Evolutionary conservation across 1,140 invertebrate species (phyloP).

Genomic region (Dryas iulia): DNA sequence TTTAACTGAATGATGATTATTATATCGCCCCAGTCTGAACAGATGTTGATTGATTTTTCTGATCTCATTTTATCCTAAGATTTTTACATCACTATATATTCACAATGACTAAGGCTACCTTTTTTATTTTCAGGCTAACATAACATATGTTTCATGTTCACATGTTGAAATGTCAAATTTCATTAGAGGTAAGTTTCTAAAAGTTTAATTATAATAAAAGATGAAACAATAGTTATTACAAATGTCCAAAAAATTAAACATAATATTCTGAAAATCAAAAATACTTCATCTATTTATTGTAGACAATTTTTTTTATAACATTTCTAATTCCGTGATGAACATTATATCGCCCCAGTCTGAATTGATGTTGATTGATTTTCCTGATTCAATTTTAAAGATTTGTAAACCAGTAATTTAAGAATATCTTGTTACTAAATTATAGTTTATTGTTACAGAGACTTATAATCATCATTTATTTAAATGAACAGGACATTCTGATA

Average conservation of each 20-base stretch:
- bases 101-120: not conserved
- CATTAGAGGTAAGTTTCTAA: not conserved
- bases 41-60: conserved; percentile 26
- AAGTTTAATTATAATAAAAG: too few species aligned
- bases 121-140: not conserved
- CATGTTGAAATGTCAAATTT: not conserved
- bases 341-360: conserved; percentile 14
- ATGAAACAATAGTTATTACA: too few species aligned
- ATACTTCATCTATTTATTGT: too few species aligned
- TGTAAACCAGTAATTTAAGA: too few species aligned
- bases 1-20: conserved; percentile 15
- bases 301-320: too few species aligned
- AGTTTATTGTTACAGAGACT: too few species aligned
- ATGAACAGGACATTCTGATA: too few species aligned
- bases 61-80: not conserved
- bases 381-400: too few species aligned
- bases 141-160: not conserved
- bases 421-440: too few species aligned
- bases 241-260: too few species aligned
- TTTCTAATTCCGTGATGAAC: not conserved
- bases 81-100: not conserved
- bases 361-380: conserved; percentile 4
- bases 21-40: conserved; percentile 23
- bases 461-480: too few species aligned
- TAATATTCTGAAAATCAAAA: too few species aligned